Base-by-base conservation (phyloP, 2,888 invertebrate genomes). In the Tanypteryx hageni region DNA sequence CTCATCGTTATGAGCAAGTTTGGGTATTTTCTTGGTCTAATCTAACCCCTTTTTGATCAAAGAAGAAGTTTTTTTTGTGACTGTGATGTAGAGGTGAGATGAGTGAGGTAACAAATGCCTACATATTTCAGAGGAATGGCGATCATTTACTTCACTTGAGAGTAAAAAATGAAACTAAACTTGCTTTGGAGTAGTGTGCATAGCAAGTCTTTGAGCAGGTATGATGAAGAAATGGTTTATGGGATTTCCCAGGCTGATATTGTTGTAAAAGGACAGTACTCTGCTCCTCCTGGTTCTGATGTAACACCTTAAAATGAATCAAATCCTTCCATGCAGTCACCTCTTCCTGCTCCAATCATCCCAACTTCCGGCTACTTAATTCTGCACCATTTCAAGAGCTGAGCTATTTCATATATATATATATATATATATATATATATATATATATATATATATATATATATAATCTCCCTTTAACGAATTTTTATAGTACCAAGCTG, bases 401-500 rank as follows among this genome's bases (percentile, higher is more conserved):
- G 64, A 89, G 61, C 89, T 68, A 64, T 89, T 89, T 89, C 89
- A 89, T 89, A 64, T 89, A 64, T 89, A 76, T 76, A 76, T 27
- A 76, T 76, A 76, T 76, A 76, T 76, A 76, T 68, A 64, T 68
- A 64, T 64, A 64, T n/a, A n/a, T n/a, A n/a, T n/a, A n/a, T n/a
- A n/a, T 64, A 27, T 27, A 76, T 76, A 76, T 76, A 22, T 76
- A 27, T 27, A 76, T 68, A 89, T 89, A 89, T 89, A 89, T 64
- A 64, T 64, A 89, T 61, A 89, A 89, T 89, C 89, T 89, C 89
- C 89, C 64, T 86, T 89, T 64, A 64, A 44, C 44, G 64, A 31
- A 44, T 89, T 89, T 89, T 89, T 89, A 61, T 89, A 64, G 89
- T 89, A 89, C 89, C 89, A 64, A 89, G 89, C 89, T 89, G 89